These are phyloP conservation scores for Lindbergichthys nudifrons DNA, from an alignment of 2,797 vertebrate species.

Conservation along the genomic window DNA sequence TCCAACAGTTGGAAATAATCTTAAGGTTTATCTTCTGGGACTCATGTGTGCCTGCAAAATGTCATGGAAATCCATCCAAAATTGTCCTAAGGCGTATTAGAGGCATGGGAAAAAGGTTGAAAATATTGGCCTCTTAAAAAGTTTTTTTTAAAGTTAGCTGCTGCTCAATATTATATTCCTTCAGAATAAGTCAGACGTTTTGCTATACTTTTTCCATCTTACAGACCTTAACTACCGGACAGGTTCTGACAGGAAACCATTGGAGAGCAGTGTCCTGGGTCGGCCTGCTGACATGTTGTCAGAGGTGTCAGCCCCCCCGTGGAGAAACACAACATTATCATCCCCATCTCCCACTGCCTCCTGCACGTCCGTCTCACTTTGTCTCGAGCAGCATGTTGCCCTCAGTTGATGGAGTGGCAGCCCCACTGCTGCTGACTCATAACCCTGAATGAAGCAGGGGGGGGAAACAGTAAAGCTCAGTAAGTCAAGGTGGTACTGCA, in stretches of 20 bases:
- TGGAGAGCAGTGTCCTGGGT: constrained; percentile 57
- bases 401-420: constrained; percentile 57
- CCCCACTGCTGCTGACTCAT: constrained; percentile 70
- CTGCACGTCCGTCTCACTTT: constrained; percentile 57
- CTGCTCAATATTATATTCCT: not conserved
- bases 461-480: constrained; percentile 15
- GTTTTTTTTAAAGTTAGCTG: not conserved
- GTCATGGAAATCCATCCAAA: not conserved
- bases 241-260: constrained; percentile 7
- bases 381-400: constrained; percentile 58
- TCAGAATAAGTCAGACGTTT: constrained; percentile 9
- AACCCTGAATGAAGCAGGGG: constrained; percentile 17
- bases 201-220: constrained; percentile 8
- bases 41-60: not conserved
- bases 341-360: constrained; percentile 59
- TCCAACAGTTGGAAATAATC: not conserved
- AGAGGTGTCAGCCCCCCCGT: constrained; percentile 62
- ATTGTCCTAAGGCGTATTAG: too few species aligned
- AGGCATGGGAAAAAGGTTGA: too few species aligned
- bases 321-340: constrained; percentile 73
- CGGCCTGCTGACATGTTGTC: constrained; percentile 70
- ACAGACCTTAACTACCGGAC: constrained; percentile 31
- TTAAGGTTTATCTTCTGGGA: not conserved
- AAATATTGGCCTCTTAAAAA: too few species aligned
- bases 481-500: constrained; percentile 42